Conservation (phyloP, 92 coral and sea anemone species). For the Heteractis magnifica region DNA sequence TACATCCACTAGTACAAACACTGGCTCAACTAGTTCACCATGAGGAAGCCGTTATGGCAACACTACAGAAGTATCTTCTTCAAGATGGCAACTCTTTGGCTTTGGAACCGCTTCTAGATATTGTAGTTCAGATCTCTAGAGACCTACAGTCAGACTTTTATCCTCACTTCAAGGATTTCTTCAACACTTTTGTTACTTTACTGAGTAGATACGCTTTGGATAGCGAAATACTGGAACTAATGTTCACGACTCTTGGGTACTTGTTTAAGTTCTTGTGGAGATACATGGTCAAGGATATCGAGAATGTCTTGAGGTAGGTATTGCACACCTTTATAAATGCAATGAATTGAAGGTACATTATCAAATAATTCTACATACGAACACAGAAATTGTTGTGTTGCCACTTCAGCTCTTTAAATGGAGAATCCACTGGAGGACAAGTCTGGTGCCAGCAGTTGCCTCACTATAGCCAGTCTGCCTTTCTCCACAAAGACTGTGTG, state of each 20-base stretch:
- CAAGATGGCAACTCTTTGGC: conserved; percentile 55
- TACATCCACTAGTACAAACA: conserved; percentile 68
- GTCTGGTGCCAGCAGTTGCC: no score
- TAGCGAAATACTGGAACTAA: conserved; percentile 67
- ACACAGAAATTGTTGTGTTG: no score
- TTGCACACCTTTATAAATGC: not conserved
- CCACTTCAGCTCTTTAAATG: no score
- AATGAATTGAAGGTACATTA: not conserved
- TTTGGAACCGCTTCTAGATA: conserved; percentile 71
- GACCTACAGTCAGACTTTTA: conserved; percentile 86
- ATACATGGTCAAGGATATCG: conserved; percentile 79
- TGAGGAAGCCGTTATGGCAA: conserved; percentile 53
- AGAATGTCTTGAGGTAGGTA: conserved; percentile 71
- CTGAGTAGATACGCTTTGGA: conserved; percentile 67
- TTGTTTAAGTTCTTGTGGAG: conserved; percentile 90
- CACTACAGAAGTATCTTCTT: conserved; percentile 68
- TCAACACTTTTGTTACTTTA: conserved; percentile 55
- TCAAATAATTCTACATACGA: no score
- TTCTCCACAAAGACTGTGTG: no score
- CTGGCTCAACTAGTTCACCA: conserved; percentile 86
- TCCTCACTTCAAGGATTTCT: conserved; percentile 73
- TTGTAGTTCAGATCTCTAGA: conserved; percentile 79
- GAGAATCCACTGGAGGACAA: no score
- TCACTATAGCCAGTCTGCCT: no score
- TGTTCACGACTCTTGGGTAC: conserved; percentile 77